These are phyloP conservation scores for Chrysogorgia sp. DNA, from an alignment of 92 coral and sea anemone genomes.

Conservation along the genomic window DNA sequence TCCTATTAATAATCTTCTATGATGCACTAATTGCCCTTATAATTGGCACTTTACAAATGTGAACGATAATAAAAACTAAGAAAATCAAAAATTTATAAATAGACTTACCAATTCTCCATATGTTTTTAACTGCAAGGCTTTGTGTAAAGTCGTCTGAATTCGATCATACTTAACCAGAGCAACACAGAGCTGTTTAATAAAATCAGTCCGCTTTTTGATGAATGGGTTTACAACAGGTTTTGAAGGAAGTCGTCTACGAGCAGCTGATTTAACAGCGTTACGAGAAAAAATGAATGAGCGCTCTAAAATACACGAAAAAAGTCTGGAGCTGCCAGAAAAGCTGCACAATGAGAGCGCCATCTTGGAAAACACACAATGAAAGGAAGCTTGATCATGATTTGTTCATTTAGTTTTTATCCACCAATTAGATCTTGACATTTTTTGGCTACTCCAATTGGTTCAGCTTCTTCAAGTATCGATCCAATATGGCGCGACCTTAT, in stretches of 20 bases:
- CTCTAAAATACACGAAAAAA: background rate
- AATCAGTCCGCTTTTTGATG: slow-evolving; percentile 84
- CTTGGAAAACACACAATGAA: slow-evolving; percentile 20
- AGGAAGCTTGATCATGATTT: background rate
- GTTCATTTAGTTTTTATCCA: background rate
- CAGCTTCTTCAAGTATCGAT: background rate
- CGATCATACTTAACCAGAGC: slow-evolving; percentile 91
- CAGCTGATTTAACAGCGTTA: slow-evolving; percentile 69
- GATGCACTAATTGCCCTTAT: too few species aligned
- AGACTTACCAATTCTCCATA: slow-evolving; percentile 89
- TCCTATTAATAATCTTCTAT: too few species aligned
- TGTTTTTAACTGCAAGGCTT: slow-evolving; percentile 86
- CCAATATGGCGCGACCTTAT: slow-evolving; percentile 94
- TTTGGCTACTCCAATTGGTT: background rate
- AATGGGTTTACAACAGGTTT: slow-evolving; percentile 77
- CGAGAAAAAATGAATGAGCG: slow-evolving; percentile 7
- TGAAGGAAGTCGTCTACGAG: slow-evolving; percentile 83
- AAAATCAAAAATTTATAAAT: background rate
- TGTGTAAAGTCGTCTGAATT: slow-evolving; percentile 87
- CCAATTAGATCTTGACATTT: background rate
- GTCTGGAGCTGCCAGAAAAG: slow-evolving; percentile 15
- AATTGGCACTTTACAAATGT: too few species aligned
- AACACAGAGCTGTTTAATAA: slow-evolving; percentile 77
- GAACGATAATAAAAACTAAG: too few species aligned
- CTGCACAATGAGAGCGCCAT: slow-evolving; percentile 15